A percentile compares a stretch with the other conserved stretches of the same genome.
These are phyloP conservation scores for Liolophura sinensis DNA, from an alignment of 1,140 invertebrate genomes.

Conservation along the genomic window DNA sequence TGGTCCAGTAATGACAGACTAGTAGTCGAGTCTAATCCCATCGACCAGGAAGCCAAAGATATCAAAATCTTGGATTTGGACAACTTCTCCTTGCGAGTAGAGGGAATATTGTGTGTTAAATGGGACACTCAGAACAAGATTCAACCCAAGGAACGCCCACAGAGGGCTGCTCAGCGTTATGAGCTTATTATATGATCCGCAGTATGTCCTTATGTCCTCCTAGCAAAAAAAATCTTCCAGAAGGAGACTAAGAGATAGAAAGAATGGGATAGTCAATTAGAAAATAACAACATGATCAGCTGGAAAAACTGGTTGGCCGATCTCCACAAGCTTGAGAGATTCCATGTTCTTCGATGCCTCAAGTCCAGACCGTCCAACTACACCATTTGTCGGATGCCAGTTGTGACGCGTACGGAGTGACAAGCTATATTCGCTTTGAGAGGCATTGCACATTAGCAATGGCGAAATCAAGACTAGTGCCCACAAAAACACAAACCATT, in stretches of 20 bases:
- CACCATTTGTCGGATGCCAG: constrained; percentile 6
- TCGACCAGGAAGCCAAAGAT: background rate
- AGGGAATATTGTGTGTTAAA: background rate
- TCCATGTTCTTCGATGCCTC: background rate
- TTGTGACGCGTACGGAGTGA: background rate
- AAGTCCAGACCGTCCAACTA: background rate
- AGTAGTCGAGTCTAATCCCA: background rate
- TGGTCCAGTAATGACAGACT: background rate
- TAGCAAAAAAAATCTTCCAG: constrained; percentile 3
- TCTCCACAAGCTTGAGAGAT: background rate
- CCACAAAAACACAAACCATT: background rate
- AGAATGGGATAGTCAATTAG: constrained; percentile 2
- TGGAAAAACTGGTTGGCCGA: constrained; percentile 1
- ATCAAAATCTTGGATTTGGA: background rate
- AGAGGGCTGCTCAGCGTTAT: background rate
- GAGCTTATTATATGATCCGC: no score
- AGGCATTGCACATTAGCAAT: no score
- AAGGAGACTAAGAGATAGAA: background rate
- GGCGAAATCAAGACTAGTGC: background rate
- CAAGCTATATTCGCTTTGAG: constrained; percentile 4
- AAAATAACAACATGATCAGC: no score
- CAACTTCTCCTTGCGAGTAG: background rate
- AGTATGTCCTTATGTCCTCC: no score
- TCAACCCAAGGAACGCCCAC: background rate
- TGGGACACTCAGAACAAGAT: background rate